These are phyloP conservation scores for Aleiodes sp. DNA, from an alignment of 1,140 invertebrate genomes.

Conservation along the genomic window DNA sequence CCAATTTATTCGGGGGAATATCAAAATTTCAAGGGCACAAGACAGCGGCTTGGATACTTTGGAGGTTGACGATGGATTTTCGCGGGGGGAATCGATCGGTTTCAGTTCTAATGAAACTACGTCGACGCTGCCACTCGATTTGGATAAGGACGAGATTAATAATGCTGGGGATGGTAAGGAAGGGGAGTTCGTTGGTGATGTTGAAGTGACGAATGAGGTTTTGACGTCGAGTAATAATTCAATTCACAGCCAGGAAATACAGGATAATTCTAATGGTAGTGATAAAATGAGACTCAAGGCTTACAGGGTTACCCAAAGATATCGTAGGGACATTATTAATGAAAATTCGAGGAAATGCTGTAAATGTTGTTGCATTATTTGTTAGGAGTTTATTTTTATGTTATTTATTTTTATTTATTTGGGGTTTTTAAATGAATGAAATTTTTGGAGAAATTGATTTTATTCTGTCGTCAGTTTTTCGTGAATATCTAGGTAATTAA, in stretches of 20 bases:
- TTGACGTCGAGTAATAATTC: slow-evolving; percentile 50
- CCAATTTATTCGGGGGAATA: slow-evolving; percentile 23
- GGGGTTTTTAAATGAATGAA: not conserved
- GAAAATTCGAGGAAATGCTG: slow-evolving; percentile 49
- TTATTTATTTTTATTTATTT: slow-evolving; percentile 29
- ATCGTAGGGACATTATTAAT: slow-evolving; percentile 47
- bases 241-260: slow-evolving; percentile 47
- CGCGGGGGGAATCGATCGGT: slow-evolving; percentile 25
- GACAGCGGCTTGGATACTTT: slow-evolving; percentile 34
- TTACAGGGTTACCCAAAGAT: slow-evolving; percentile 51
- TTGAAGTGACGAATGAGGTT: slow-evolving; percentile 36
- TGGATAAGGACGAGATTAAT: slow-evolving; percentile 17
- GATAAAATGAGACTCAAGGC: slow-evolving; percentile 49
- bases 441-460: not conserved
- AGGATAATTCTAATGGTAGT: slow-evolving; percentile 38
- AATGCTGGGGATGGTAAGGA: not conserved
- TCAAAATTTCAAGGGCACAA: slow-evolving; percentile 29
- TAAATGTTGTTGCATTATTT: slow-evolving; percentile 58
- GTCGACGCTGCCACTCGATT: slow-evolving; percentile 23
- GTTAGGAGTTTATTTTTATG: slow-evolving; percentile 36
- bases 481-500: too few relatives aligned
- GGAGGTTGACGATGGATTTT: slow-evolving; percentile 35
- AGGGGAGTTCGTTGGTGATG: not conserved
- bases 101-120: slow-evolving; percentile 34
- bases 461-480: too few relatives aligned